Evolutionary conservation across 2,797 vertebrate genomes (phyloP).

Genomic region (Mallotus villosus): DNA sequence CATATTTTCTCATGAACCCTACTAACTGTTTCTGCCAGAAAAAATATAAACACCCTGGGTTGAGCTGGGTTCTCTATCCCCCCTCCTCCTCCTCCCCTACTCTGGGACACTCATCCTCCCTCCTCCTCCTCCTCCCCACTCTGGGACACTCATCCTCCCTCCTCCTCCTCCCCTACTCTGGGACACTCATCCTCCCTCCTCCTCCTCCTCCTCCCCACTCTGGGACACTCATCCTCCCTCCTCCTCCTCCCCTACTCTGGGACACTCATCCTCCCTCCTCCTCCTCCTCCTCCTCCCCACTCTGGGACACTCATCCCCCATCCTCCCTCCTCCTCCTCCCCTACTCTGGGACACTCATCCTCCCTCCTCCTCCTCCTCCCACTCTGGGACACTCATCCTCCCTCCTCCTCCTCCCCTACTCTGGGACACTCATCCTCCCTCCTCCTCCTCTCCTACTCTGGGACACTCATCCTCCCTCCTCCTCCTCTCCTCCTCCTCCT

Average conservation of each 20-base stretch:
- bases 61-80: too few species aligned
- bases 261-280: too few species aligned
- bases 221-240: too few species aligned
- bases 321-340: too few species aligned
- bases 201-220: neutral
- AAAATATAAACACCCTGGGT: neutral
- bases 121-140: neutral
- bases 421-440: neutral
- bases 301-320: neutral
- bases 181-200: too few species aligned
- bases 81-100: too few species aligned
- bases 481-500: neutral
- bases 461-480: neutral
- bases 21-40: neutral
- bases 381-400: neutral
- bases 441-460: neutral
- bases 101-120: neutral
- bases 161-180: neutral
- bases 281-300: too few species aligned
- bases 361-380: too few species aligned
- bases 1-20: neutral
- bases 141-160: neutral
- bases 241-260: neutral
- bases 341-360: neutral
- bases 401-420: neutral